Evolutionary conservation across 2,113 vertebrate species (phyloP).

Genomic region (Spea multiplicata): DNA sequence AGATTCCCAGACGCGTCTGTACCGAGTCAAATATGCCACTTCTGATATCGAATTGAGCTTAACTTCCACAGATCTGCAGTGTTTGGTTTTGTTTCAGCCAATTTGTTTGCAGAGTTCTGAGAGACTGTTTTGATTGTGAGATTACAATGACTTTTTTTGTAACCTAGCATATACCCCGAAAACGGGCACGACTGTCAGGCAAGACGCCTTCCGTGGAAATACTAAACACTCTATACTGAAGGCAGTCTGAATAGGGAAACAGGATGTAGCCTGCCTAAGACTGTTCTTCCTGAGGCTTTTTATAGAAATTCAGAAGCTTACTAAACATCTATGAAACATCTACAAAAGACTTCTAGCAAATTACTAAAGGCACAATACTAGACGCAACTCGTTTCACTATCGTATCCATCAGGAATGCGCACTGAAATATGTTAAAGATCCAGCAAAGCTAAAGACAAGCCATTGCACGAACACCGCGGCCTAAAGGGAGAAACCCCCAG

Average conservation of each 20-base stretch:
- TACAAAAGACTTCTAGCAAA: constrained; percentile 2
- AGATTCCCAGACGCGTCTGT: constrained; percentile 47
- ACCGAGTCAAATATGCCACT: neutral
- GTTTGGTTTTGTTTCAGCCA: no score
- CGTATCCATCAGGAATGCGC: constrained; percentile 8
- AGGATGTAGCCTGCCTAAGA: constrained; percentile 12
- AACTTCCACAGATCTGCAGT: no score
- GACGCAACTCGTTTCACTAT: constrained; percentile 2
- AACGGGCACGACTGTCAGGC: no score
- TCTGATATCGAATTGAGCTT: neutral
- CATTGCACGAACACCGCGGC: neutral
- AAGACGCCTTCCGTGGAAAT: neutral
- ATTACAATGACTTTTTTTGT: no score
- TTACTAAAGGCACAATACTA: constrained; percentile 21
- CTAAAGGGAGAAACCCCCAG: neutral
- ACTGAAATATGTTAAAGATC: constrained; percentile 4
- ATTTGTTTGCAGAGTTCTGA: no score
- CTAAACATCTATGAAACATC: neutral
- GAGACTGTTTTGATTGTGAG: no score
- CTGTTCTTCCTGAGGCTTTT: neutral
- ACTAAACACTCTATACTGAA: neutral
- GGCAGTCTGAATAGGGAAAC: neutral
- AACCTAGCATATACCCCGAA: no score
- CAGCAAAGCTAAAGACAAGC: neutral
- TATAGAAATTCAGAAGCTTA: neutral